Evolutionary conservation across 2,888 invertebrate species (phyloP), one percentile per base, ranked within the genome.

Genomic region (Chaitophorus viminalis): DNA sequence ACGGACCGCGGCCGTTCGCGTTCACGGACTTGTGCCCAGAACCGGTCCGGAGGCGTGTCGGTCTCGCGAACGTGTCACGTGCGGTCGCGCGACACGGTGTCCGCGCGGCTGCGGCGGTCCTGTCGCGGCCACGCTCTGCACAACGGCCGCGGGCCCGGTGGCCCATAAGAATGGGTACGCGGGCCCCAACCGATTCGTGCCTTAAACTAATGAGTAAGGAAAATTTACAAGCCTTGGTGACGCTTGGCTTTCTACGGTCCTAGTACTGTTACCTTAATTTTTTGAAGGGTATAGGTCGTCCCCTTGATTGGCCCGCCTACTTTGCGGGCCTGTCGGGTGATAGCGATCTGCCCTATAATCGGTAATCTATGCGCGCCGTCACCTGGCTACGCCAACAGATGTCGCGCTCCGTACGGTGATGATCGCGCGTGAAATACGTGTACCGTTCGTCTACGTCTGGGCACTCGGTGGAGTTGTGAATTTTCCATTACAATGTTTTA

Each of bases 121-220:
- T 11, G 36, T 4, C 9, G 18, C 52, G 18, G 14, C 17, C 9
- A 1, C 46, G n/a, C 72, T 52, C 72, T 72, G 33, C 72, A 1
- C 54, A 3, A 33, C n/a, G 0, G 17, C 33, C 17, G 54, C 54
- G 54, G 81, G 65, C 6, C n/a, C 65, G 39, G 1, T 5, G 31
- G 11, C 18, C 1, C n/a, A 76, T 85, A 78, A 68, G 33, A 21
- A 0, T 4, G 33, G 33, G 8, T 5, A 14, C 33, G 14, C 0
- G 1, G 0, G n/a, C 3, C 0, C 0, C 0, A 21, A 33, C 14
- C 11, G 25, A n/a, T n/a, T 81, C 79, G 86, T 87, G 86, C 86
- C 86, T 87, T 87, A 87, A 87, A 87, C 86, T 87, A 60, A 87
- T 87, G 86, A 87, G 86, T 87, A 87, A 87, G 86, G 86, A 87